Conservation (phyloP, 1,140 invertebrate genomes). For the Lucilia cuprina region DNA sequence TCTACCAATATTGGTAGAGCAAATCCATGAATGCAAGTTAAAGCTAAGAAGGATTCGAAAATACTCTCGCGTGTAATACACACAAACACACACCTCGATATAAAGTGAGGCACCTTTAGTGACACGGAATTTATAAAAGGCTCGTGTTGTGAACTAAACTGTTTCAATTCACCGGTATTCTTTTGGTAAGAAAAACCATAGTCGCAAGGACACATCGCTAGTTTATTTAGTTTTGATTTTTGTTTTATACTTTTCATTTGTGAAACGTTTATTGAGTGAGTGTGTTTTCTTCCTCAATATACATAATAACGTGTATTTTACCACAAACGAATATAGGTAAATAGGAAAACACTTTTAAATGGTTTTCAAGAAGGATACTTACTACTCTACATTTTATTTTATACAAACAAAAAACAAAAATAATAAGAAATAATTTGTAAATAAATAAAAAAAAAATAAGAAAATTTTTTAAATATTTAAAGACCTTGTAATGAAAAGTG, state of each 20-base stretch:
- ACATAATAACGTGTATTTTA: not conserved
- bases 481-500: not conserved
- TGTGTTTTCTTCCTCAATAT: not conserved
- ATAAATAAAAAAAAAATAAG: not conserved
- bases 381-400: not conserved
- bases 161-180: constrained; percentile 55
- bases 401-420: not conserved
- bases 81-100: not conserved
- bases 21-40: not conserved
- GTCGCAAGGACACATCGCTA: constrained; percentile 26
- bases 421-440: not conserved
- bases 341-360: not conserved
- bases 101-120: not conserved
- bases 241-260: not conserved
- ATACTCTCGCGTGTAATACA: not conserved
- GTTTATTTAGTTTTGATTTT: constrained; percentile 12
- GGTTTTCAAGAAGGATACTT: not conserved
- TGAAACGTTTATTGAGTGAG: not conserved
- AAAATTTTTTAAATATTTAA: not conserved
- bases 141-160: constrained; percentile 44
- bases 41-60: not conserved
- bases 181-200: constrained; percentile 5
- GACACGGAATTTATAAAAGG: constrained; percentile 53
- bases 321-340: not conserved
- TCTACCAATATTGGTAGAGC: constrained; percentile 27